A percentile compares a stretch with the other conserved stretches of the same genome.
Conservation (phyloP, 2,113 vertebrate species). For the Geococcyx californianus region DNA sequence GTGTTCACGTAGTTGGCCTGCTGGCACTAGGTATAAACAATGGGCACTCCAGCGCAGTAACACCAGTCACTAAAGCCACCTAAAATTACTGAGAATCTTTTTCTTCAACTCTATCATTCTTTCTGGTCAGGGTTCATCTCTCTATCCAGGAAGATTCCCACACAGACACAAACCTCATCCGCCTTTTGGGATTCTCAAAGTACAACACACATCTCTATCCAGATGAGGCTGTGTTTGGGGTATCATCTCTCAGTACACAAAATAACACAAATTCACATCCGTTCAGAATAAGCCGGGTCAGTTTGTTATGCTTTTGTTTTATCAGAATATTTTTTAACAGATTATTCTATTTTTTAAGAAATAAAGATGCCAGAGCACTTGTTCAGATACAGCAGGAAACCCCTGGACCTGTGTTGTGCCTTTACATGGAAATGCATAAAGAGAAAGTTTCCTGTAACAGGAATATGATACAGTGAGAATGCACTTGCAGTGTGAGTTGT, state of each 20-base stretch:
- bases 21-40: background rate
- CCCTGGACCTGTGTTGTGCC: background rate
- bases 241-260: background rate
- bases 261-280: background rate
- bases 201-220: background rate
- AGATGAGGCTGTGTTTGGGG: background rate
- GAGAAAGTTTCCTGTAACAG: background rate
- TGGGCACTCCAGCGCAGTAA: background rate
- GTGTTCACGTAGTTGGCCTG: background rate
- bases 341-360: background rate
- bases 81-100: background rate
- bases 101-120: background rate
- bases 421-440: background rate
- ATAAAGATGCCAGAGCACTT: background rate
- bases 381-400: background rate
- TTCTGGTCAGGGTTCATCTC: background rate
- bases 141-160: background rate
- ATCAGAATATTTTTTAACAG: background rate
- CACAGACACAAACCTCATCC: background rate
- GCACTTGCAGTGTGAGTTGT: background rate
- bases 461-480: background rate
- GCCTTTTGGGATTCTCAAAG: background rate
- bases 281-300: background rate
- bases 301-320: background rate
- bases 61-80: background rate